phyloP scores from a whole-genome alignment of 2,797 vertebrate species.

The Centroberyx gerrardi region DNA sequence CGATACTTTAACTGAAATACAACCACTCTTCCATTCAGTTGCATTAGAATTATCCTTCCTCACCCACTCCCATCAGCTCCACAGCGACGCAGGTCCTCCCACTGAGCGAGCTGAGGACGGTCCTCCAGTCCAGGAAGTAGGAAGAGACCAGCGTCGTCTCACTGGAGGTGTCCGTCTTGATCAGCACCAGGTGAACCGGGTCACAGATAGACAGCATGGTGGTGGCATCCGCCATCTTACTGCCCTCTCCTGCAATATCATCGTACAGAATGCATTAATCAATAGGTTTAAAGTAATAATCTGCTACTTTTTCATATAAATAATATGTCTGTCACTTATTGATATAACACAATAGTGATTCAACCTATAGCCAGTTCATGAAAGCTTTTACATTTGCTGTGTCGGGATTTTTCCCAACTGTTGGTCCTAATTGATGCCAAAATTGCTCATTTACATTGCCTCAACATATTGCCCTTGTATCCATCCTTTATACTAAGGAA shows the following conservation, averaged over 20 bases:
- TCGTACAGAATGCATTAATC: background rate
- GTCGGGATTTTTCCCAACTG: no score
- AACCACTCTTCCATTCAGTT: background rate
- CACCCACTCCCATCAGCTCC: conserved; percentile 97
- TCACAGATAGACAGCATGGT: conserved; percentile 95
- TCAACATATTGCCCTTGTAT: background rate
- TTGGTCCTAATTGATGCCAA: background rate
- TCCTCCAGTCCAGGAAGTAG: conserved; percentile 96
- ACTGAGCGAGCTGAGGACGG: conserved; percentile 88
- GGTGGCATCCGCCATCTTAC: conserved; percentile 94
- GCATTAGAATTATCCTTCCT: conserved; percentile 59
- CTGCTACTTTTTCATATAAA: background rate
- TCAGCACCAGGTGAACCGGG: conserved; percentile 94
- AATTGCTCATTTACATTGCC: background rate
- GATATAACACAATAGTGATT: no score
- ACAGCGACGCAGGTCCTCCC: conserved; percentile 89
- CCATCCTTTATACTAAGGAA: background rate
- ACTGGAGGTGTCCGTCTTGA: conserved; percentile 92
- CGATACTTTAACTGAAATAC: background rate
- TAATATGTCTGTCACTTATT: no score
- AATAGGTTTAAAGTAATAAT: background rate
- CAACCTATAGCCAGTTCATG: background rate
- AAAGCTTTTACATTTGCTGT: background rate
- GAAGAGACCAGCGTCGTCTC: conserved; percentile 94
- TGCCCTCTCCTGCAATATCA: conserved; percentile 88